A percentile compares a stretch with the other conserved stretches of the same genome.
These are phyloP conservation scores for Drosophila lacertosa DNA, from an alignment of 1,140 invertebrate species.

Conservation along the genomic window DNA sequence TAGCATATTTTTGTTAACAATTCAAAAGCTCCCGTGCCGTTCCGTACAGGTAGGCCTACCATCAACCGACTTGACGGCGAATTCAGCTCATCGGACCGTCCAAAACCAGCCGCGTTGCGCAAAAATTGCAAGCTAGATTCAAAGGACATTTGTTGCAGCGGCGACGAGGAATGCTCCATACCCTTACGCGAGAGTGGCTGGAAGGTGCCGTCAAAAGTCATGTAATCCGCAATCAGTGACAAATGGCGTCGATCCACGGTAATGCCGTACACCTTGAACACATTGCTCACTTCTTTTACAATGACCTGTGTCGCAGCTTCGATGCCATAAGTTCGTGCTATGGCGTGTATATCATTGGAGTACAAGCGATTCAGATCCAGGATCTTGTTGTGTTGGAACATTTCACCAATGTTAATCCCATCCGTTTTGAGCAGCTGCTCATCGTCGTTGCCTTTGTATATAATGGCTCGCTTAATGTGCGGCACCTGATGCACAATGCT, in stretches of 20 bases:
- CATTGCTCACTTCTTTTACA: slow-evolving; percentile 94
- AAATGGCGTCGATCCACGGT: slow-evolving; percentile 97
- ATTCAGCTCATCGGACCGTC: slow-evolving; percentile 89
- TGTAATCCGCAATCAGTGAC: slow-evolving; percentile 97
- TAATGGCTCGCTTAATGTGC: slow-evolving; percentile 93
- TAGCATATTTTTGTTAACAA: slow-evolving; percentile 74
- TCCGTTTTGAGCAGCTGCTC: slow-evolving; percentile 93
- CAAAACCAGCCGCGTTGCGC: slow-evolving; percentile 90
- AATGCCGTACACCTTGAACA: slow-evolving; percentile 98
- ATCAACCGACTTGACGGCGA: slow-evolving; percentile 96
- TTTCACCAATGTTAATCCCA: slow-evolving; percentile 96
- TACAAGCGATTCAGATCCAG: slow-evolving; percentile 95
- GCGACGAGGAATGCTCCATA: slow-evolving; percentile 94
- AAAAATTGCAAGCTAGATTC: slow-evolving; percentile 96
- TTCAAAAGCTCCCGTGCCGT: slow-evolving; percentile 93
- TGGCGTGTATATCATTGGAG: slow-evolving; percentile 97
- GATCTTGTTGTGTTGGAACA: slow-evolving; percentile 92
- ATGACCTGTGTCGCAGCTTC: slow-evolving; percentile 97
- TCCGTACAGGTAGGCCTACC: slow-evolving; percentile 91
- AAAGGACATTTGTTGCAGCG: slow-evolving; percentile 99
- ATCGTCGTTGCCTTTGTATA: slow-evolving; percentile 86
- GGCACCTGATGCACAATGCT: slow-evolving; percentile 92
- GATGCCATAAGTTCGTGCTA: slow-evolving; percentile 96
- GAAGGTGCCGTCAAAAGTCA: slow-evolving; percentile 97
- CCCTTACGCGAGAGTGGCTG: slow-evolving; percentile 95